Evolutionary conservation across 2,113 vertebrate genomes (phyloP).

Genomic region (Vimba vimba): DNA sequence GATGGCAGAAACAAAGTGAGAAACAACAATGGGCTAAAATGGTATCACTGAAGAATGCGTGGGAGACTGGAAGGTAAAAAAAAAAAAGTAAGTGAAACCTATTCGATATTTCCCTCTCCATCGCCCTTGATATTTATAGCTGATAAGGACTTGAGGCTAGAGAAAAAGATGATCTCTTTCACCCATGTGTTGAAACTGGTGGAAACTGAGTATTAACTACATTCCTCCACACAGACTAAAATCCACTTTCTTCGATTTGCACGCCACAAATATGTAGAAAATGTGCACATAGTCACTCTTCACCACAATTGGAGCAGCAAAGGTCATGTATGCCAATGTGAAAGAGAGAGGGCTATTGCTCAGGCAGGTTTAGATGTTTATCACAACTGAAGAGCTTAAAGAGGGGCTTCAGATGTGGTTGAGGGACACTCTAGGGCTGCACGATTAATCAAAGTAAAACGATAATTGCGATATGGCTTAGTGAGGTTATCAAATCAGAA

Average conservation of each 20-base stretch:
- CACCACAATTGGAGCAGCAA: neutral
- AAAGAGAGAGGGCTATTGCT: neutral
- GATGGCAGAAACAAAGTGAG: neutral
- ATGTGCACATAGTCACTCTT: neutral
- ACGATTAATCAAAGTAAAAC: neutral
- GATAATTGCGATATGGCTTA: neutral
- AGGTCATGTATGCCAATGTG: neutral
- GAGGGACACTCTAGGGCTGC: neutral
- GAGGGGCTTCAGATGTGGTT: neutral
- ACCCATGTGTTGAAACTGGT: slow-evolving; percentile 29
- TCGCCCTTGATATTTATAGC: slow-evolving; percentile 50
- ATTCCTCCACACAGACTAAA: slow-evolving; percentile 29
- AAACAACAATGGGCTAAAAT: slow-evolving; percentile 35
- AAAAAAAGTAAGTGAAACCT: slow-evolving; percentile 25
- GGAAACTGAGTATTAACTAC: slow-evolving; percentile 33
- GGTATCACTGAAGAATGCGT: slow-evolving; percentile 18
- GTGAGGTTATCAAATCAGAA: neutral
- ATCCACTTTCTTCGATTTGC: neutral
- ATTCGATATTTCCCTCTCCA: slow-evolving; percentile 17
- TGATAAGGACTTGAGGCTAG: slow-evolving; percentile 48
- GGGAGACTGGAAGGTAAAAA: slow-evolving; percentile 47
- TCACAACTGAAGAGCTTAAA: neutral
- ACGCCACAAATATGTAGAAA: neutral
- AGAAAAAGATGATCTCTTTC: slow-evolving; percentile 30
- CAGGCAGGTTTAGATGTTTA: slow-evolving; percentile 1